phyloP scores from a whole-genome alignment of 2,113 vertebrate species.

The Epinephelus cyanopodus region DNA sequence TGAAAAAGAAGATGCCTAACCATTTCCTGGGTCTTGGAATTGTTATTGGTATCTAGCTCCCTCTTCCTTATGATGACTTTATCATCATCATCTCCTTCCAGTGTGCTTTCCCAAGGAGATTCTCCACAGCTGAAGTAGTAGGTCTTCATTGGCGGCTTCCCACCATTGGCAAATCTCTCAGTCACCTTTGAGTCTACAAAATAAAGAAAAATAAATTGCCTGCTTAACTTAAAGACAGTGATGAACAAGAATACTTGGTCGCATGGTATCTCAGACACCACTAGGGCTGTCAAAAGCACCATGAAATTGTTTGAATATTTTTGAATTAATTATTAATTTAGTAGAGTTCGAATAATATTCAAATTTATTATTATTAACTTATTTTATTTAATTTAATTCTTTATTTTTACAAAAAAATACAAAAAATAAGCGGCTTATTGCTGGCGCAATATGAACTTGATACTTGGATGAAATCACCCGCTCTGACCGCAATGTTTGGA shows the following conservation, averaged over 20 bases:
- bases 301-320: too few relatives aligned
- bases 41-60: constrained; percentile 14
- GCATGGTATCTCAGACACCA: neutral
- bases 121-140: constrained; percentile 45
- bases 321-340: too few relatives aligned
- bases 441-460: too few relatives aligned
- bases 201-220: neutral
- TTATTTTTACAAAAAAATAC: too few relatives aligned
- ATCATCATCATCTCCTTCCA: neutral
- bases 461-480: too few relatives aligned
- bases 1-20: constrained; percentile 33
- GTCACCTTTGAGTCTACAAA: constrained; percentile 26
- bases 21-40: constrained; percentile 48
- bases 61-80: neutral
- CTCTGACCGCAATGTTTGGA: too few relatives aligned
- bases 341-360: too few relatives aligned
- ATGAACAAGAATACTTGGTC: neutral
- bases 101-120: constrained; percentile 72
- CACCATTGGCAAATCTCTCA: neutral
- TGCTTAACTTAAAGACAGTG: neutral
- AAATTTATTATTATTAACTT: too few relatives aligned
- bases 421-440: too few relatives aligned
- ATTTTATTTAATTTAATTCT: too few relatives aligned
- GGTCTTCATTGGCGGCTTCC: constrained; percentile 17
- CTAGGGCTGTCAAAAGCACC: too few relatives aligned